phyloP scores from a whole-genome alignment of 1,140 invertebrate species.

The Hyles vespertilio region DNA sequence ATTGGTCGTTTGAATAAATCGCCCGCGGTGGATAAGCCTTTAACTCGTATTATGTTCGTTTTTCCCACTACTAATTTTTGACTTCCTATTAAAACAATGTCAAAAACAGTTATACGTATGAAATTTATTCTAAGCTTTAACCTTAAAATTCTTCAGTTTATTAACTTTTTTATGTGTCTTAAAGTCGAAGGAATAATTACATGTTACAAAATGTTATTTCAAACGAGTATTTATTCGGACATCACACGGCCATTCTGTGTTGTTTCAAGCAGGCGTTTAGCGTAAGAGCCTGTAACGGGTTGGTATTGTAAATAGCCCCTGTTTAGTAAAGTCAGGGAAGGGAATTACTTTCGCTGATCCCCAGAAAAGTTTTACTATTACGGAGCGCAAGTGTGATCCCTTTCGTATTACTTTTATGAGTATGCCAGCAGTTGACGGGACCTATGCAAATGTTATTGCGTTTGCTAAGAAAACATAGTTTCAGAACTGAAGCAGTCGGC shows the following conservation, averaged over 20 bases:
- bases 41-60: conserved; percentile 55
- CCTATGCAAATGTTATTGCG: conserved; percentile 58
- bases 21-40: conserved; percentile 51
- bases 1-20: conserved; percentile 71
- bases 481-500: conserved; percentile 11
- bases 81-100: conserved; percentile 15
- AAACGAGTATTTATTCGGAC: no score
- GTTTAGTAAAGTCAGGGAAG: conserved; percentile 29
- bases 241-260: no score
- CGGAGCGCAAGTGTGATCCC: conserved; percentile 40
- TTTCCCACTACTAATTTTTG: conserved; percentile 34
- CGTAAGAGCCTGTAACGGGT: conserved; percentile 15
- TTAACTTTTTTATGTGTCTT: no score
- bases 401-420: conserved; percentile 51
- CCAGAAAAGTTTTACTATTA: conserved; percentile 43
- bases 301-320: conserved; percentile 25
- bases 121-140: no score
- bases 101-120: background rate
- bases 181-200: no score
- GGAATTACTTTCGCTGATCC: conserved; percentile 43
- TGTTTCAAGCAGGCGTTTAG: conserved; percentile 12
- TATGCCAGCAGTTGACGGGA: conserved; percentile 38
- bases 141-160: no score
- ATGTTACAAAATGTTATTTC: no score
- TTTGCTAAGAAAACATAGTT: conserved; percentile 34